These are phyloP conservation scores for Brachynemurus nebulosus DNA, from an alignment of 2,888 invertebrate genomes.

Conservation along the genomic window DNA sequence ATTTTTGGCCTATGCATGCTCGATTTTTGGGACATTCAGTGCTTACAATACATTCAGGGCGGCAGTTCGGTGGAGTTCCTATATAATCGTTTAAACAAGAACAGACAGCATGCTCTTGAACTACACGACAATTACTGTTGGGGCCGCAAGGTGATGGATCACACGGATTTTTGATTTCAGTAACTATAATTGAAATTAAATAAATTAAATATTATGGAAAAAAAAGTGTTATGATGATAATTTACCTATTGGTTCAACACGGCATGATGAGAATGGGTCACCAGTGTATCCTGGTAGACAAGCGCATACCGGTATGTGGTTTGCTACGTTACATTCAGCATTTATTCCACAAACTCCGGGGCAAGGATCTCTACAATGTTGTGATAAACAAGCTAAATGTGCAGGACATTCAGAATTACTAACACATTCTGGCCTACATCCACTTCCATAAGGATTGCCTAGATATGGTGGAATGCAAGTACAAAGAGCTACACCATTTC, in stretches of 20 bases:
- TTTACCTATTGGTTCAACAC: slow-evolving; percentile 33
- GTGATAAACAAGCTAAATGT: slow-evolving; percentile 63
- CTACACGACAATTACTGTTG: slow-evolving; percentile 41
- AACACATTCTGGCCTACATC: slow-evolving; percentile 75
- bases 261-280: slow-evolving; percentile 71
- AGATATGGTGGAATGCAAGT: slow-evolving; percentile 78
- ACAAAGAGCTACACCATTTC: slow-evolving; percentile 57
- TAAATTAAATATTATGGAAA: too few relatives aligned
- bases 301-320: slow-evolving; percentile 70
- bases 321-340: slow-evolving; percentile 67
- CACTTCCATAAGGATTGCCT: slow-evolving; percentile 74
- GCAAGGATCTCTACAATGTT: slow-evolving; percentile 77
- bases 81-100: slow-evolving; percentile 44
- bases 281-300: slow-evolving; percentile 65
- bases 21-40: slow-evolving; percentile 43
- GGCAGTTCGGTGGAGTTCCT: slow-evolving; percentile 42
- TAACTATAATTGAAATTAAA: too few relatives aligned
- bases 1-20: slow-evolving; percentile 48
- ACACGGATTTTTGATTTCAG: slow-evolving; percentile 36
- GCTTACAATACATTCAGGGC: slow-evolving; percentile 45
- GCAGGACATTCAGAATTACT: slow-evolving; percentile 68
- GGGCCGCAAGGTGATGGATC: slow-evolving; percentile 47
- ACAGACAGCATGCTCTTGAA: slow-evolving; percentile 42
- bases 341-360: slow-evolving; percentile 71
- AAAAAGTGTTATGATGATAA: slow-evolving; percentile 3